These are phyloP conservation scores for Leptodactylus fallax DNA, from an alignment of 2,797 vertebrate species.

Conservation along the genomic window DNA sequence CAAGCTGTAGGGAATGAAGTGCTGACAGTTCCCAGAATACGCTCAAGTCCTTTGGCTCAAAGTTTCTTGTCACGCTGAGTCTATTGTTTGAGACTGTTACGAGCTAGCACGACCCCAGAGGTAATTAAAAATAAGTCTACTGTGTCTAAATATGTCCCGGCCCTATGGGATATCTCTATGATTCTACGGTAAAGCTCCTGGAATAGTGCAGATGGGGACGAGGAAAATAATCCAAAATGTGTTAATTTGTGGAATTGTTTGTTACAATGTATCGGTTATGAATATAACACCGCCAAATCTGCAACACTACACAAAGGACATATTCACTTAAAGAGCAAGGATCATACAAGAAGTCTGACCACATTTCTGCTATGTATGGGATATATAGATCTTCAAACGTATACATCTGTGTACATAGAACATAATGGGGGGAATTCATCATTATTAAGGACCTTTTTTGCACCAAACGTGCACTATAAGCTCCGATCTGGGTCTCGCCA, in stretches of 20 bases:
- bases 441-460: no score
- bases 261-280: neutral
- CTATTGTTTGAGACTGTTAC: conserved; percentile 18
- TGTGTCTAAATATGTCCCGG: neutral
- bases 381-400: no score
- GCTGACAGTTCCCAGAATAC: conserved; percentile 15
- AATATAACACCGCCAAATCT: neutral
- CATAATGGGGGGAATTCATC: no score
- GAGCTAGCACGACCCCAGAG: neutral
- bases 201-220: neutral
- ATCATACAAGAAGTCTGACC: no score
- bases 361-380: no score
- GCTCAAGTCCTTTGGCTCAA: neutral
- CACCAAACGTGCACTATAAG: no score
- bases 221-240: neutral
- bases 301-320: neutral
- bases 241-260: neutral
- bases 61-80: neutral
- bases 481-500: no score
- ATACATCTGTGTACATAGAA: no score
- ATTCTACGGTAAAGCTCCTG: neutral
- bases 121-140: neutral
- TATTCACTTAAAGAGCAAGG: neutral
- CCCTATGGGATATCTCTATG: neutral
- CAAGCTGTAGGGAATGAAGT: neutral